Conservation (phyloP, 2,888 invertebrate genomes). For the Hesperia comma region DNA sequence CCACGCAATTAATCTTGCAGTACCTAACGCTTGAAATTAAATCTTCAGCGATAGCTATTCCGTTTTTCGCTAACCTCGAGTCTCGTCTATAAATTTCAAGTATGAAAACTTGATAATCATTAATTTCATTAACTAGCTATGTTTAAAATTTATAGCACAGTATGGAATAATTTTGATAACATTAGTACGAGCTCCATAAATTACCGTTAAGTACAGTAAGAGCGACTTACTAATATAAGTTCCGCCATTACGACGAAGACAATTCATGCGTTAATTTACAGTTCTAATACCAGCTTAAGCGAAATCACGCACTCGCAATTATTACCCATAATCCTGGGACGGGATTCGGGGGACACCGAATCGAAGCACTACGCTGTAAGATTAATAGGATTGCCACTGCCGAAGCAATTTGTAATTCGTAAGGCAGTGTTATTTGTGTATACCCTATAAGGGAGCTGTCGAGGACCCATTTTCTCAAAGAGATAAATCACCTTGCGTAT, state of each 20-base stretch:
- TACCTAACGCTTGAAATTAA: no score
- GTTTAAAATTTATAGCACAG: constrained; percentile 15
- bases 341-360: constrained; percentile 21
- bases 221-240: constrained; percentile 30
- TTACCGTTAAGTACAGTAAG: constrained; percentile 22
- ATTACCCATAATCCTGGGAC: constrained; percentile 29
- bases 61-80: no score
- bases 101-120: no score
- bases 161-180: constrained; percentile 19
- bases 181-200: constrained; percentile 20
- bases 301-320: constrained; percentile 33
- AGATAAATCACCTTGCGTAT: constrained; percentile 46
- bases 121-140: background rate
- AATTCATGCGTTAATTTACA: constrained; percentile 34
- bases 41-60: no score
- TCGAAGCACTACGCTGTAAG: constrained; percentile 37
- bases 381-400: constrained; percentile 43
- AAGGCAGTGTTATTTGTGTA: constrained; percentile 43
- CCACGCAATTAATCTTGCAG: no score
- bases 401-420: constrained; percentile 32
- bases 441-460: constrained; percentile 47
- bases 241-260: constrained; percentile 28
- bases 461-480: constrained; percentile 43
- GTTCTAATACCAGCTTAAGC: constrained; percentile 26
- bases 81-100: no score